Conservation (phyloP, 2,888 invertebrate genomes). For the Dryobota labecula region DNA sequence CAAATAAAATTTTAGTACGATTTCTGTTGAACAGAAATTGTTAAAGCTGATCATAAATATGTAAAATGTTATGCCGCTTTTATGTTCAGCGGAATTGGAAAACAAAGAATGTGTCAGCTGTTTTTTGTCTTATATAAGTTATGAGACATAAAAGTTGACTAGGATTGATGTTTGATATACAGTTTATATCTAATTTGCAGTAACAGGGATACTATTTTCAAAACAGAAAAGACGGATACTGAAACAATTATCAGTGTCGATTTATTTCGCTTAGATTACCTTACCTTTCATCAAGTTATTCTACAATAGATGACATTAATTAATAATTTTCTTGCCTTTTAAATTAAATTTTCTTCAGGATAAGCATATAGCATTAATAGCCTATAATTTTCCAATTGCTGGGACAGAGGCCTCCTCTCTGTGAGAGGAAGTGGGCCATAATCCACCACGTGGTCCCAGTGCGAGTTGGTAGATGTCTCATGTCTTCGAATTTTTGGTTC, state of each 20-base stretch:
- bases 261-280: background rate
- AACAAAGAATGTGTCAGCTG: constrained; percentile 18
- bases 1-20: constrained; percentile 51
- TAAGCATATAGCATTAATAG: too few species aligned
- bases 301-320: background rate
- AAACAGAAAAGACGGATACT: background rate
- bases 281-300: background rate
- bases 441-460: too few species aligned
- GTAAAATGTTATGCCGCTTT: constrained; percentile 33
- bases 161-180: background rate
- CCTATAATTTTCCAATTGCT: too few species aligned
- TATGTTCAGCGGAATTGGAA: constrained; percentile 14
- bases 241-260: background rate
- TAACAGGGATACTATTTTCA: background rate
- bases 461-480: too few species aligned
- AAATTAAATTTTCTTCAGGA: background rate
- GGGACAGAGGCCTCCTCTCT: too few species aligned
- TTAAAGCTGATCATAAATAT: constrained; percentile 40
- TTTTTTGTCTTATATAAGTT: background rate
- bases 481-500: too few species aligned
- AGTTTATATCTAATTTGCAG: background rate
- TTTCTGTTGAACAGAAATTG: constrained; percentile 53
- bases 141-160: constrained; percentile 1
- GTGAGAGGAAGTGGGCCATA: too few species aligned
- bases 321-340: constrained; percentile 13